Evolutionary conservation across 2,888 invertebrate genomes (phyloP).

Genomic region (Lymantria dispar): DNA sequence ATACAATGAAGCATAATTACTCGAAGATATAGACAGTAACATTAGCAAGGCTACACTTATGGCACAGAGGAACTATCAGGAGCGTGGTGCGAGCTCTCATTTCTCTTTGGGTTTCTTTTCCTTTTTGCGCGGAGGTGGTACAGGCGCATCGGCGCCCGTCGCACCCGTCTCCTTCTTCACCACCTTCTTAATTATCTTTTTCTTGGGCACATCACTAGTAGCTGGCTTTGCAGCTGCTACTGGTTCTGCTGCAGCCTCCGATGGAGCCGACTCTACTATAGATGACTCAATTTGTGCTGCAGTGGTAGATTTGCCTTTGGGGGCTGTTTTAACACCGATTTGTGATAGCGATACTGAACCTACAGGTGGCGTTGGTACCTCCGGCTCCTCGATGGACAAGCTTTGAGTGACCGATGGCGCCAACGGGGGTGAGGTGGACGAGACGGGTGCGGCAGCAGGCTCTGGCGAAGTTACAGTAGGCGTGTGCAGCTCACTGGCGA

Average conservation of each 20-base stretch:
- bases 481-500: conserved; percentile 69
- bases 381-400: conserved; percentile 59
- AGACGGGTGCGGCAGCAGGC: conserved; percentile 38
- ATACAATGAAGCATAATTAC: conserved; percentile 69
- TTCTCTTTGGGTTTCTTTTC: conserved; percentile 81
- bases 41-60: conserved; percentile 66
- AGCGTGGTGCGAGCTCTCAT: conserved; percentile 54
- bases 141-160: conserved; percentile 63
- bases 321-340: conserved; percentile 64
- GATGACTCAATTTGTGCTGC: conserved; percentile 72
- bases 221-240: conserved; percentile 13
- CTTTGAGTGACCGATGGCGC: conserved; percentile 28
- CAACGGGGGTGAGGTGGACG: conserved; percentile 37
- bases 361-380: conserved; percentile 76
- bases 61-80: conserved; percentile 72
- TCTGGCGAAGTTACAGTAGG: conserved; percentile 56
- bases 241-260: conserved; percentile 6
- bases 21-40: conserved; percentile 62
- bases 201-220: conserved; percentile 55
- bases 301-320: conserved; percentile 56
- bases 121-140: conserved; percentile 81
- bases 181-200: conserved; percentile 74
- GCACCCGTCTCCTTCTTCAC: conserved; percentile 72
- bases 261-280: conserved; percentile 41
- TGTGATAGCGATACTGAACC: conserved; percentile 77